Evolutionary conservation across 2,113 vertebrate species (phyloP), one percentile per base, ranked within the genome.

Genomic region (Donacobius atricapilla): DNA sequence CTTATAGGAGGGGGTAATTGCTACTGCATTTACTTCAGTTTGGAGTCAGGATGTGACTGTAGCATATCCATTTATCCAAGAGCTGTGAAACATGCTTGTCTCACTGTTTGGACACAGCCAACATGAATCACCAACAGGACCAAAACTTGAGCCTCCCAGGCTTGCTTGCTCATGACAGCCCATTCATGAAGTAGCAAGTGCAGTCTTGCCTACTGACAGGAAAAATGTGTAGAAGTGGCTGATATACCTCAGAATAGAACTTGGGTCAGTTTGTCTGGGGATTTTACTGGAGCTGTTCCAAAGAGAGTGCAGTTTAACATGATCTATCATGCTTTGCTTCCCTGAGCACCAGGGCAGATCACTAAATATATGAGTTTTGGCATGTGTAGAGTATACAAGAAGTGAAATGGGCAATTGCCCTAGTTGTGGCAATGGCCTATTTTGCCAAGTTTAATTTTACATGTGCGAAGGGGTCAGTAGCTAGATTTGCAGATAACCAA

Each of bases 1-100:
- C 89, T 95, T 87, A 95, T 83, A 90, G 83, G 71, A 86, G 69
- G 25, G 60, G 39, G 22, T 90, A 95, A 77, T 92, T 89, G 57
- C 68, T 25, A 3, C 33, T 77, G 54, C n/a, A 42, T 78, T 94
- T 94, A 86, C 80, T 94, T 90, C 68, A 70, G 54, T 50, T 76
- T 85, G 76, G 79, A 89, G 83, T 81, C 91, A 89, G 95, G 79
- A 93, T 83, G 39, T 83, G 61, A 53, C 85, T 85, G 65, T 71
- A 79, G 79, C 13, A 3, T 83, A 23, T 8, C 3, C 73, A 90
- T 88, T 97, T 94, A 77, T 73, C 68, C 51, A 83, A 73, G 68
- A 70, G 39, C 86, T 86, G 83, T 83, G 79, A 88, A 95, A 81
- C 68, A 81, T 2, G 6, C 92, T 95, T 94, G 71, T 92, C 35